Conservation (phyloP, 2,888 invertebrate species). For the Blastobasis lacticolella region DNA sequence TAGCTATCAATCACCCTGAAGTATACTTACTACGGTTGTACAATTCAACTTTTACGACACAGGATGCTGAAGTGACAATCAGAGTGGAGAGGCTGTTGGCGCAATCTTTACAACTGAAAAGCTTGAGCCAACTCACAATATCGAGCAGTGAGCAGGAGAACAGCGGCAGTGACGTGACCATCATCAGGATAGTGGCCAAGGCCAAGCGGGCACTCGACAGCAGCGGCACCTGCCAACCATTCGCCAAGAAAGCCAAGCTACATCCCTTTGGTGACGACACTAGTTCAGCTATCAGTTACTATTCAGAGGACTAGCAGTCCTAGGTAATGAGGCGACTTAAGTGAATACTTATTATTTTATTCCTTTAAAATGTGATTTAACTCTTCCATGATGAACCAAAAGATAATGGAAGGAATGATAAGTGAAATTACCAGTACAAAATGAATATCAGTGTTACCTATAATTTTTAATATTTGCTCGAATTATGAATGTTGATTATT, state of each 20-base stretch:
- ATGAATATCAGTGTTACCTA: too few species aligned
- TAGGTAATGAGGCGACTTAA: too few species aligned
- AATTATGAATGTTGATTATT: too few species aligned
- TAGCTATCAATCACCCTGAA: too few species aligned
- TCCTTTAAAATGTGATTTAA: too few species aligned
- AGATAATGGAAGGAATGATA: too few species aligned
- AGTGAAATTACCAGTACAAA: too few species aligned
- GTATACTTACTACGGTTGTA: too few species aligned
- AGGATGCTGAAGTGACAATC: slow-evolving; percentile 50
- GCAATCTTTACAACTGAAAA: slow-evolving; percentile 24
- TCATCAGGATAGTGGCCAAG: slow-evolving; percentile 33
- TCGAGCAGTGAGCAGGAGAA: slow-evolving; percentile 30
- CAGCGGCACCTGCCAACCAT: slow-evolving; percentile 48
- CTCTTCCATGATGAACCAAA: too few species aligned
- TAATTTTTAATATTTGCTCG: too few species aligned
- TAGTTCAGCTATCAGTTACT: slow-evolving; percentile 43
- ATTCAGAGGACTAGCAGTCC: slow-evolving; percentile 24
- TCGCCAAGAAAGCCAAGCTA: slow-evolving; percentile 43
- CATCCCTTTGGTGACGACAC: slow-evolving; percentile 30
- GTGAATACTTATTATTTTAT: too few species aligned
- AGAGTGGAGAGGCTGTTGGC: slow-evolving; percentile 51
- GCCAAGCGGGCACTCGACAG: slow-evolving; percentile 46
- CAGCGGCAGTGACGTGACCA: slow-evolving; percentile 30
- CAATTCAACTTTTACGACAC: background rate
- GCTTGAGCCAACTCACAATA: slow-evolving; percentile 28